Evolutionary conservation across 2,113 vertebrate species (phyloP).

Genomic region (Gallinago media): DNA sequence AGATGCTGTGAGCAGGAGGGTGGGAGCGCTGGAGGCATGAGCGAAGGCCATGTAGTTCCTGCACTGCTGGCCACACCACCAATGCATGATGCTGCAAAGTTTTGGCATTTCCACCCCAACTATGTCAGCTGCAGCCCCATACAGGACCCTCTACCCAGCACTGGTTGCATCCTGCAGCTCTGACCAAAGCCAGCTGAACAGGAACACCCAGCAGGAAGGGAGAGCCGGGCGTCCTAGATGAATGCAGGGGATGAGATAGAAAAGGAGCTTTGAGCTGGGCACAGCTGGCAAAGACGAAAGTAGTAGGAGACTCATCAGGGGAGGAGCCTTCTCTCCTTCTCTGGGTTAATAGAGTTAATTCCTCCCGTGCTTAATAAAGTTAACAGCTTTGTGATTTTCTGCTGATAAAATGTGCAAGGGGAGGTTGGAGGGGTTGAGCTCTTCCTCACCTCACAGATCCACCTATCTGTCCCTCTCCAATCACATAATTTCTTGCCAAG

Average conservation of each 20-base stretch:
- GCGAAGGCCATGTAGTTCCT: background rate
- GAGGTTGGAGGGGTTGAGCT: background rate
- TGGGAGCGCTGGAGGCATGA: background rate
- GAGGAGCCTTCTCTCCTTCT: too few relatives aligned
- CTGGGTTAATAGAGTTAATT: too few relatives aligned
- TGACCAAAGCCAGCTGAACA: background rate
- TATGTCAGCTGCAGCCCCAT: background rate
- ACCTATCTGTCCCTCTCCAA: background rate
- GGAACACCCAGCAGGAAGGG: background rate
- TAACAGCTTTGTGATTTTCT: background rate
- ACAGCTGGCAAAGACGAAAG: background rate
- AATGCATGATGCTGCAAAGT: background rate
- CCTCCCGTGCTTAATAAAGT: rapidly evolving
- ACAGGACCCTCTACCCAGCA: background rate
- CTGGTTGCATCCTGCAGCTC: background rate
- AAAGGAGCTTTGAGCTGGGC: background rate
- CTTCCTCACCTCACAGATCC: background rate
- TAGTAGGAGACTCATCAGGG: background rate
- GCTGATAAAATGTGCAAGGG: background rate
- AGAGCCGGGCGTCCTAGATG: background rate
- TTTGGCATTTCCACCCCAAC: background rate
- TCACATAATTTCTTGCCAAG: background rate
- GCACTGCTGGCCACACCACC: too few relatives aligned
- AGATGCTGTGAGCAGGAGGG: background rate
- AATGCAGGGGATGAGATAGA: background rate